These are phyloP conservation scores for Rhopalosiphum maidis DNA, from an alignment of 1,140 invertebrate genomes.

Conservation along the genomic window DNA sequence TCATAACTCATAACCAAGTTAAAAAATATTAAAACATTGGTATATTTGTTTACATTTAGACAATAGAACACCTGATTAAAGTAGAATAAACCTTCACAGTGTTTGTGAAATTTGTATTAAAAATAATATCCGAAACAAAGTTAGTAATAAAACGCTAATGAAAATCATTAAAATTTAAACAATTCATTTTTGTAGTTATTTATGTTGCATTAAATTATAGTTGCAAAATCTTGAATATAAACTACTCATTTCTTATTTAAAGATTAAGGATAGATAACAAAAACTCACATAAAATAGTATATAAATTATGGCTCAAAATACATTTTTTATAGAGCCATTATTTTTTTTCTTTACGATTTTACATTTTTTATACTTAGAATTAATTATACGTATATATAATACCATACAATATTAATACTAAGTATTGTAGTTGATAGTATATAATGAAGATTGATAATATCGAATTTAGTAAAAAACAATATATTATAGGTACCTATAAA, in stretches of 20 bases:
- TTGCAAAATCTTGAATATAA: background rate
- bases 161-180: constrained; percentile 15
- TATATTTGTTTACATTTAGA: background rate
- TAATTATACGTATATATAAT: constrained; percentile 7
- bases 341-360: background rate
- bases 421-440: background rate
- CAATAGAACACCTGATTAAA: background rate
- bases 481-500: background rate
- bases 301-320: background rate
- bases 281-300: constrained; percentile 5
- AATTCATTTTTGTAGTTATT: background rate
- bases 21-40: background rate
- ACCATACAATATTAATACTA: background rate
- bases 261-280: constrained; percentile 1
- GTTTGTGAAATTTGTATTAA: background rate
- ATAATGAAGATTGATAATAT: background rate
- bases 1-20: background rate
- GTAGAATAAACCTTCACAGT: background rate
- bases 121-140: background rate
- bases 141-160: background rate
- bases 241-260: constrained; percentile 12
- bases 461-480: background rate
- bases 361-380: background rate
- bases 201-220: background rate
- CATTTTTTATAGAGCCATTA: background rate